Conservation (phyloP, 2,797 vertebrate genomes). For the Cichlasoma orientale region DNA sequence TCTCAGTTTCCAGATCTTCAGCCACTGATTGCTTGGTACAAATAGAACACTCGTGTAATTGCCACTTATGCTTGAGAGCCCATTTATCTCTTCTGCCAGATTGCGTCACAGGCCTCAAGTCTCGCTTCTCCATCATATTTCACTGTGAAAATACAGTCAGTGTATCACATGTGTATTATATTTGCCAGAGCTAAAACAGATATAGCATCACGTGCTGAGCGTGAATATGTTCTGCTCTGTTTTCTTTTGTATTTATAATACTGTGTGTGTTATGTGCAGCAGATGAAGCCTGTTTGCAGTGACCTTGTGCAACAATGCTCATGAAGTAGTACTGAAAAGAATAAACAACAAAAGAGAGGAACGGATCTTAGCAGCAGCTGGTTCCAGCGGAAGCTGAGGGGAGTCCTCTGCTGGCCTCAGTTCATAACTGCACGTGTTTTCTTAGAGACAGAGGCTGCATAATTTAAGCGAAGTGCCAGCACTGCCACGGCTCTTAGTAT, state of each 20-base stretch:
- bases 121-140: conserved; percentile 11
- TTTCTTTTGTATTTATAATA: background rate
- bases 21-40: conserved; percentile 54
- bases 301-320: background rate
- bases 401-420: conserved; percentile 57
- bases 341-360: background rate
- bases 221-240: background rate
- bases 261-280: background rate
- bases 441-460: background rate
- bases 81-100: conserved; percentile 58
- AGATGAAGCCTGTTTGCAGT: background rate
- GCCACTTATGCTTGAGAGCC: conserved; percentile 59
- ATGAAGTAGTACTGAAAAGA: background rate
- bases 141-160: conserved; percentile 1
- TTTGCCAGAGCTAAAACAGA: background rate
- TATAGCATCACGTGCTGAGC: background rate
- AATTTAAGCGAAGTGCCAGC: background rate
- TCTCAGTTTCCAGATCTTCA: conserved; percentile 44
- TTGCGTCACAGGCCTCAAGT: conserved; percentile 44
- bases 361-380: background rate
- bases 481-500: background rate
- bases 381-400: conserved; percentile 26
- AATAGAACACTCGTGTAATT: conserved; percentile 64
- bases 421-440: conserved; percentile 28
- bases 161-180: conserved; percentile 1